Base-by-base conservation (phyloP, 2,888 invertebrate genomes). In the Drosophila pegasa region DNA sequence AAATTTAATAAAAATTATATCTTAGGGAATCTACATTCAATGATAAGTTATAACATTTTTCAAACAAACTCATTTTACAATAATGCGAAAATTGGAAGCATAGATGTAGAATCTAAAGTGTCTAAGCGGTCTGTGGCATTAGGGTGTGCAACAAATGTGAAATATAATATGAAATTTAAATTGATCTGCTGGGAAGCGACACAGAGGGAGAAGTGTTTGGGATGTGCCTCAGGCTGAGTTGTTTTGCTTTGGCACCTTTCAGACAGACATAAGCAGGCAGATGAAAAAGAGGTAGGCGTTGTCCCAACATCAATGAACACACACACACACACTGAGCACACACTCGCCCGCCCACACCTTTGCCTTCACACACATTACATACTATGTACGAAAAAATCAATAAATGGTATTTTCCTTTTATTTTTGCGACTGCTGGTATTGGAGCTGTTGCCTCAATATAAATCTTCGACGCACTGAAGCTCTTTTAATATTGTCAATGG, bases 401-500 rank as follows among this genome's bases (percentile, higher is more conserved):
- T 86, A 86, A 82, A 86, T 71, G 78, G 68, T 89, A 60, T 78
- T 75, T 81, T 74, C 65, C 65, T 69, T 69, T 80, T 74, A 69
- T 75, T 65, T 54, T 60, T 68, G 54, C 25, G 3, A 25, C 3
- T 25, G 25, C 43, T 58, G 55, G 25, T 33, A 18, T 10, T 35
- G 50, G 9, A 35, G 50, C 25, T 25, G 58, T 9, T 47, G 63
- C 48, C 52, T 38, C 80, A 71, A 78, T 87, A 86, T 86, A 86
- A 87, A 87, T 87, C 81, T 86, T 87, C 64, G 66, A 65, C 57
- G 78, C 78, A 80, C 80, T 85, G 86, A 81, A 86, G 81, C 86
- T 88, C 80, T 83, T 88, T 83, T 80, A 83, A 83, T 83, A 78
- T 80, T 86, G 84, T 88, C 88, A 88, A 84, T 84, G 75, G 72